phyloP scores from a whole-genome alignment of 1,140 invertebrate genomes.

The Zaprionus nigranus region DNA sequence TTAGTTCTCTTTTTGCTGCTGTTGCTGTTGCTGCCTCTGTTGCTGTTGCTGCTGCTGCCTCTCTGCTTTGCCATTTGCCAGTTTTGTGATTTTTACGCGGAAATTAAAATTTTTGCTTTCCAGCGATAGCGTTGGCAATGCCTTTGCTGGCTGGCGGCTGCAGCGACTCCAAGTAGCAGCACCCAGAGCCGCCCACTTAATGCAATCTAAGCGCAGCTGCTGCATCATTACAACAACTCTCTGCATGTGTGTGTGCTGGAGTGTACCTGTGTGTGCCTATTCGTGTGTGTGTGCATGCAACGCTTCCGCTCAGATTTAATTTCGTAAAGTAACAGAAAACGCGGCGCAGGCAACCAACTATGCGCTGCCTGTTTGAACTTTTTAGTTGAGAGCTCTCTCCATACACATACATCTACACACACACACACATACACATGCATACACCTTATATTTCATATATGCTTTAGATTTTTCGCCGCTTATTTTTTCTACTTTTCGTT shows the following conservation, averaged over 20 bases:
- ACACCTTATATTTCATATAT: slow-evolving; percentile 42
- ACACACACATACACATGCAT: neutral
- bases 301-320: slow-evolving; percentile 81
- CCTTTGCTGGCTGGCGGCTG: neutral
- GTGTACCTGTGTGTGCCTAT: slow-evolving; percentile 14
- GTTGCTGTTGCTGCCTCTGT: neutral
- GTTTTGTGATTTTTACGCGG: slow-evolving; percentile 72
- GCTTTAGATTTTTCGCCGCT: slow-evolving; percentile 15
- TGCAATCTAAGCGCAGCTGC: slow-evolving; percentile 83
- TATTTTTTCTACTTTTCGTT: slow-evolving; percentile 41
- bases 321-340: slow-evolving; percentile 66
- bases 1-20: slow-evolving; percentile 19
- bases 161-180: slow-evolving; percentile 37
- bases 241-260: slow-evolving; percentile 18
- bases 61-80: slow-evolving; percentile 52
- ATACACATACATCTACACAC: neutral
- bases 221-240: slow-evolving; percentile 73
- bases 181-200: slow-evolving; percentile 65
- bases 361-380: slow-evolving; percentile 77
- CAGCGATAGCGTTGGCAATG: slow-evolving; percentile 36
- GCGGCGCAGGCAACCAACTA: slow-evolving; percentile 62
- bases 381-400: slow-evolving; percentile 45
- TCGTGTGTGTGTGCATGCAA: slow-evolving; percentile 48
- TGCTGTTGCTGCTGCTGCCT: slow-evolving; percentile 16
- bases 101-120: slow-evolving; percentile 77